Percentiles rank a stretch among this genome's conserved stretches.
These are phyloP conservation scores for Latheticus oryzae DNA, from an alignment of 2,888 invertebrate species.

Conservation along the genomic window DNA sequence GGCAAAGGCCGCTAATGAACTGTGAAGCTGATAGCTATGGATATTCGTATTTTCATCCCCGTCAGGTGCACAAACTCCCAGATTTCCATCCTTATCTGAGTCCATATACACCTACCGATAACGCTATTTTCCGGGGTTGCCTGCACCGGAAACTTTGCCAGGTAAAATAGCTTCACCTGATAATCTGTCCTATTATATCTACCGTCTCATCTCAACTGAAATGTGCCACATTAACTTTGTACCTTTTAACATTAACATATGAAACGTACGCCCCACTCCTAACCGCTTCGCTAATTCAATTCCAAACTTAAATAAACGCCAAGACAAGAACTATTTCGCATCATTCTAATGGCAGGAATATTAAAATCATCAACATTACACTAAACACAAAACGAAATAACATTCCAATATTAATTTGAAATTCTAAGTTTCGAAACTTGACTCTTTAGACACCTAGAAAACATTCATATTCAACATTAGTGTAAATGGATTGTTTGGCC, in stretches of 20 bases:
- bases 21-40: conserved; percentile 61
- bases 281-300: conserved; percentile 18
- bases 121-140: conserved; percentile 32
- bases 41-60: conserved; percentile 48
- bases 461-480: too few relatives aligned
- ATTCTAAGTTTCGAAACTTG: too few relatives aligned
- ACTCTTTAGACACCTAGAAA: too few relatives aligned
- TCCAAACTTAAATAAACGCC: conserved; percentile 21
- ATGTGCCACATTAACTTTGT: conserved; percentile 33
- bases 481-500: too few relatives aligned
- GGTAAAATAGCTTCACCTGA: conserved; percentile 45
- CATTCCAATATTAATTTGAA: too few relatives aligned
- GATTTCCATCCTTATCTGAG: conserved; percentile 48
- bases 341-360: too few relatives aligned
- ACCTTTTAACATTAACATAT: conserved; percentile 31
- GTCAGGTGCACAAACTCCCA: conserved; percentile 45
- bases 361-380: too few relatives aligned
- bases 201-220: conserved; percentile 38
- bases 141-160: conserved; percentile 46
- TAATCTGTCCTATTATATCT: conserved; percentile 46
- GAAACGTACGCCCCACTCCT: conserved; percentile 19
- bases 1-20: conserved; percentile 61
- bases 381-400: too few relatives aligned
- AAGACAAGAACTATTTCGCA: too few relatives aligned
- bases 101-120: conserved; percentile 41